Evolutionary conservation across 2,113 vertebrate species (phyloP).

Genomic region (Steatornis caripensis): DNA sequence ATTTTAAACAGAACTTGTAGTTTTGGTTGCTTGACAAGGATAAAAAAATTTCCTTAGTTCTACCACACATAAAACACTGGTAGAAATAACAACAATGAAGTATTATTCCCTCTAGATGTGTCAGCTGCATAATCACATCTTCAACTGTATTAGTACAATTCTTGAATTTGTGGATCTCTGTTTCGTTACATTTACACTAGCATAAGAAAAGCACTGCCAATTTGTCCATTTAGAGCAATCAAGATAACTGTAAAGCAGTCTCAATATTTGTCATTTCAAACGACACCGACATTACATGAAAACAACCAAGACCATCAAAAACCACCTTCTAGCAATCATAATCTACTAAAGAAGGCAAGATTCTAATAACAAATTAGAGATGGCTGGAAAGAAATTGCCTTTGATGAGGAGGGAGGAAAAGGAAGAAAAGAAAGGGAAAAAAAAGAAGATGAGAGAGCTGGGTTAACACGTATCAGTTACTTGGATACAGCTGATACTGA

Average conservation of each 20-base stretch:
- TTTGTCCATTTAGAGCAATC: conserved; percentile 3
- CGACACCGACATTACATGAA: not conserved
- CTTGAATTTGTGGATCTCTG: not conserved
- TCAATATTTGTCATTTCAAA: conserved; percentile 41
- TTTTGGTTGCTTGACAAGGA: not conserved
- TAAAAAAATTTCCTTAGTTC: not conserved
- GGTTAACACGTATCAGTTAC: not conserved
- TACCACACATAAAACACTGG: not conserved
- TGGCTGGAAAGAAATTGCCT: not conserved
- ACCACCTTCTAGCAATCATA: not conserved
- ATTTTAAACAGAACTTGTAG: not conserved
- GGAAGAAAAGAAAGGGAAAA: not conserved
- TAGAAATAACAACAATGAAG: conserved; percentile 9
- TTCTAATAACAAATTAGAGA: not conserved
- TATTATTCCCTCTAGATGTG: not conserved
- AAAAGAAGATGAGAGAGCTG: not conserved
- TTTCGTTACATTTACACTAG: not conserved
- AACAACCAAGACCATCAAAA: not conserved
- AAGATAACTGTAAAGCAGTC: not conserved
- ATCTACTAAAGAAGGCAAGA: not conserved
- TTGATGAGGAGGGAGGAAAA: not conserved
- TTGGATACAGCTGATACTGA: not conserved
- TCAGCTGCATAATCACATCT: conserved; percentile 1
- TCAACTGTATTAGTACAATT: not conserved
- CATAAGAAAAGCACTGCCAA: not conserved